Evolutionary conservation across 2,888 invertebrate genomes (phyloP).

Genomic region (Microchrysa polita): DNA sequence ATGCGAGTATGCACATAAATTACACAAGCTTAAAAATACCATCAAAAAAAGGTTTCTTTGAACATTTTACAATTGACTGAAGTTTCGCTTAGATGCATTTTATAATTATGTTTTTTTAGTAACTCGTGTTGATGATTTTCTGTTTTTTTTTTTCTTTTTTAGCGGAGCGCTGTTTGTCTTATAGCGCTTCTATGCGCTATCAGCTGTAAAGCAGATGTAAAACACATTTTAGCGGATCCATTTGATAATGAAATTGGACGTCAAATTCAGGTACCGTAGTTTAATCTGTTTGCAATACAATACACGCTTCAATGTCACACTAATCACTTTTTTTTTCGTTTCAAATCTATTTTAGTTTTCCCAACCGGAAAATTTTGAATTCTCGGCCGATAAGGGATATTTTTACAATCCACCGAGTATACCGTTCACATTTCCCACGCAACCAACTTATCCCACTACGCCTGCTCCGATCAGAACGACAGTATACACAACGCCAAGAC

Average conservation of each 20-base stretch:
- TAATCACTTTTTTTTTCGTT: no score
- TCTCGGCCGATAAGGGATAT: constrained; percentile 1
- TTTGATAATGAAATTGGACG: constrained; percentile 9
- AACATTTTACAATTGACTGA: no score
- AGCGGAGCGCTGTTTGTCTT: constrained; percentile 11
- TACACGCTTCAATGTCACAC: neutral
- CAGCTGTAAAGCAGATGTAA: neutral
- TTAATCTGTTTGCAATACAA: neutral
- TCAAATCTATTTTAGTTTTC: neutral
- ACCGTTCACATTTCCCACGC: constrained; percentile 2
- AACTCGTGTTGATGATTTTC: no score
- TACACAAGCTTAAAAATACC: no score
- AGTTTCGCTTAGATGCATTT: no score
- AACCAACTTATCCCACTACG: constrained; percentile 3
- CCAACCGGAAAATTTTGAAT: neutral
- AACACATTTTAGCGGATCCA: constrained; percentile 4
- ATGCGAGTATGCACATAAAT: no score
- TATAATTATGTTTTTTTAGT: no score
- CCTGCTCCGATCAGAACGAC: neutral
- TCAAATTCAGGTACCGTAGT: neutral
- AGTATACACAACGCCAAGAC: neutral
- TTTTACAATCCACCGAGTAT: constrained; percentile 19
- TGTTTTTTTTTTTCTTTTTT: neutral
- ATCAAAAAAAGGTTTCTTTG: no score
- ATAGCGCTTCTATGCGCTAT: constrained; percentile 22